phyloP scores from a whole-genome alignment of 2,113 vertebrate species.

The Pseudorasbora parva region DNA sequence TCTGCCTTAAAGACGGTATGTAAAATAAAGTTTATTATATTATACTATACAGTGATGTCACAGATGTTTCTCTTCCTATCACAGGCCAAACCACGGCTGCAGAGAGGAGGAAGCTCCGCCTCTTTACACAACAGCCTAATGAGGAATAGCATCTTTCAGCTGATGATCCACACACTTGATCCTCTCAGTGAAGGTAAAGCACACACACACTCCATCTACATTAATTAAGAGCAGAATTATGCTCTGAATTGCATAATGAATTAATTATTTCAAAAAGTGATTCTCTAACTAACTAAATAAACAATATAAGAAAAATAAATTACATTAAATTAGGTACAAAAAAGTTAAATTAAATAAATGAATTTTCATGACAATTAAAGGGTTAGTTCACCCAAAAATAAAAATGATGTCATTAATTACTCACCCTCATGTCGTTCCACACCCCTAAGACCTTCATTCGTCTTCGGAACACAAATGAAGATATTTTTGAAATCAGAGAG shows the following conservation, averaged over 20 bases:
- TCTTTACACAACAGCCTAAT: constrained; percentile 97
- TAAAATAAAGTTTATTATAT: too few species aligned
- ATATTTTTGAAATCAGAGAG: too few species aligned
- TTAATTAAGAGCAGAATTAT: background rate
- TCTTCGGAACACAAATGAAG: too few species aligned
- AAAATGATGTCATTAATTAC: too few species aligned
- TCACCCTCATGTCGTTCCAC: too few species aligned
- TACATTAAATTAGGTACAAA: too few species aligned
- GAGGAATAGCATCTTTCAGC: constrained; percentile 98
- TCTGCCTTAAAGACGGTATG: too few species aligned
- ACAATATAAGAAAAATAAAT: too few species aligned
- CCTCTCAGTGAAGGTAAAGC: constrained; percentile 84
- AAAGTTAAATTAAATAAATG: background rate
- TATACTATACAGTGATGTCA: background rate
- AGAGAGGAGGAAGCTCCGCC: constrained; percentile 93
- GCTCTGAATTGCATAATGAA: background rate
- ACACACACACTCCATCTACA: background rate
- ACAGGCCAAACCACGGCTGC: constrained; percentile 90
- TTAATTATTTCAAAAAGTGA: background rate
- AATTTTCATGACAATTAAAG: background rate
- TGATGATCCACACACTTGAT: constrained; percentile 97
- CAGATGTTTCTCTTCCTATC: constrained; percentile 38
- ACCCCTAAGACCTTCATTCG: too few species aligned
- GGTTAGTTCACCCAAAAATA: too few species aligned
- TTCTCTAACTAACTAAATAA: background rate